phyloP scores from a whole-genome alignment of 53 echinoderm and acorn worm genomes.

The Echinometra lucunter region DNA sequence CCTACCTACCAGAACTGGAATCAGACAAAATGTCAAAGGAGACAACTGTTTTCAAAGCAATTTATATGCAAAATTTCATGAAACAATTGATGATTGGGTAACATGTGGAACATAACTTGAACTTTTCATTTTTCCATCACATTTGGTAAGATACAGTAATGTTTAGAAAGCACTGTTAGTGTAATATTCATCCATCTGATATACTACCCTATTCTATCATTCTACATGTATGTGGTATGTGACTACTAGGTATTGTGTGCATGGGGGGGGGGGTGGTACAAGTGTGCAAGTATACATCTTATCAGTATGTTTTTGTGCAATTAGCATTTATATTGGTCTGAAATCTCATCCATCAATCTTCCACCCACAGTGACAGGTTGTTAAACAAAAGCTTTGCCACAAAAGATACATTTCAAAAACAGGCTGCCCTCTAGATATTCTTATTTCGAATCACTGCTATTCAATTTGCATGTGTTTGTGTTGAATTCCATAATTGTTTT shows the following conservation, averaged over 20 bases:
- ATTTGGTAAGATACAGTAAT: too few relatives aligned
- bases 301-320: neutral
- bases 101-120: too few relatives aligned
- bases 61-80: too few relatives aligned
- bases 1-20: too few relatives aligned
- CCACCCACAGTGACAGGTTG: neutral
- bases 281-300: neutral
- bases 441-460: neutral
- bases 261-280: neutral
- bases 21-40: too few relatives aligned
- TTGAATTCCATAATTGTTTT: neutral
- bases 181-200: too few relatives aligned
- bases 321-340: conserved; percentile 31
- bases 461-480: neutral
- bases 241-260: neutral
- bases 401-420: neutral
- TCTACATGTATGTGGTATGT: neutral
- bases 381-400: neutral
- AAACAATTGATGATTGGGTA: too few relatives aligned
- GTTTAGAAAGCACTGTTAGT: too few relatives aligned
- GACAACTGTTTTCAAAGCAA: too few relatives aligned
- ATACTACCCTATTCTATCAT: neutral
- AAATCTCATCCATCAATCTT: neutral
- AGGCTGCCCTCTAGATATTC: neutral
- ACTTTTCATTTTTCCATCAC: too few relatives aligned